These are phyloP conservation scores for Anhinga anhinga DNA, from an alignment of 2,113 vertebrate genomes.

Conservation along the genomic window DNA sequence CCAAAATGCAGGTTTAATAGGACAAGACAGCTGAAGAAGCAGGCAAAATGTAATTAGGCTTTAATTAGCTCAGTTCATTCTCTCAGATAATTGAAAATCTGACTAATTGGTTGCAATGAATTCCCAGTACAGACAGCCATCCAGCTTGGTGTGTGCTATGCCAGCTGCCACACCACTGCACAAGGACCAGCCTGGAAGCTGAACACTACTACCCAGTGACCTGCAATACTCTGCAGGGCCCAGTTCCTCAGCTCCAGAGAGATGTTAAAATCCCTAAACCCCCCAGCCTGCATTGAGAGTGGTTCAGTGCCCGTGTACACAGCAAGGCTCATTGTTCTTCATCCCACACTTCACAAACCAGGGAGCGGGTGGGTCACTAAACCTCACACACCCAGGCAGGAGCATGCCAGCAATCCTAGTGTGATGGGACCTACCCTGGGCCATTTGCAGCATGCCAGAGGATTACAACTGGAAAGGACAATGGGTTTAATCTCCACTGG, in stretches of 20 bases:
- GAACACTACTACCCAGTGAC: not conserved
- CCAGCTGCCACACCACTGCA: not conserved
- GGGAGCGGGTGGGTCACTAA: not conserved
- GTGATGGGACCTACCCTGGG: not conserved
- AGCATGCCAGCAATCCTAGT: not conserved
- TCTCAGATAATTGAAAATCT: slow-evolving; percentile 44
- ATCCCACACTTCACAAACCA: not conserved
- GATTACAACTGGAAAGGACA: not conserved
- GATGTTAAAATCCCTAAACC: not conserved
- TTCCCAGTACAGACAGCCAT: not conserved
- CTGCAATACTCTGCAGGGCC: not conserved
- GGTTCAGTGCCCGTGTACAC: not conserved
- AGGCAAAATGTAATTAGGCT: slow-evolving; percentile 49
- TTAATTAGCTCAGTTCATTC: slow-evolving; percentile 28
- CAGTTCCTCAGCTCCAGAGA: not conserved
- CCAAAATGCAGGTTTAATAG: not conserved
- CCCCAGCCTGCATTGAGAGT: not conserved
- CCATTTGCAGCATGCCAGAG: not conserved
- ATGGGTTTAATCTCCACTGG: not conserved
- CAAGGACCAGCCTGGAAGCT: not conserved
- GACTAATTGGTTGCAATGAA: slow-evolving; percentile 41
- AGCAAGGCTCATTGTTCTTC: not conserved
- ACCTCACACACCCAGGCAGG: not conserved
- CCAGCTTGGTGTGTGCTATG: not conserved
- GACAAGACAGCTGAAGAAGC: slow-evolving; percentile 27